Evolutionary conservation across 2,888 invertebrate genomes (phyloP).

Genomic region (Sphaerophoria taeniata): DNA sequence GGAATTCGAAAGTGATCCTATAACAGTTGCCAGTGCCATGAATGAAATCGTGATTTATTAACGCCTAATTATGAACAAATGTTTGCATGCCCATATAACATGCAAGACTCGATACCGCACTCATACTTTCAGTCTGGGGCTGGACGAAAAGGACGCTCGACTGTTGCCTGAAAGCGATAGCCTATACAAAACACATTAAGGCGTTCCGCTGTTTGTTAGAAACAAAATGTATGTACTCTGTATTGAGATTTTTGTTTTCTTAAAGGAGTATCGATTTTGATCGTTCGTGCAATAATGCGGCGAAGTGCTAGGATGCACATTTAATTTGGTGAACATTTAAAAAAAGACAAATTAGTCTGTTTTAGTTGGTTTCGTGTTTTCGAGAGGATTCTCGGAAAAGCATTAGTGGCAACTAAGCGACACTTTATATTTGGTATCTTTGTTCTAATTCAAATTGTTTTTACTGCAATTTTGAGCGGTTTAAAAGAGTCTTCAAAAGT

Average conservation of each 20-base stretch:
- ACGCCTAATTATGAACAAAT: conserved; percentile 67
- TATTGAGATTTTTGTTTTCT: conserved; percentile 4
- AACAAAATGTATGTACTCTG: background rate
- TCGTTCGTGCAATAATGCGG: background rate
- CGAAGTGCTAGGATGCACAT: background rate
- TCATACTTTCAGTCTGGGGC: background rate
- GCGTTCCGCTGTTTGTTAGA: background rate
- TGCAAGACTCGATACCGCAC: conserved; percentile 9
- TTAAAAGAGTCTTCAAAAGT: no score
- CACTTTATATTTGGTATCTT: background rate
- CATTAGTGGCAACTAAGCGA: background rate
- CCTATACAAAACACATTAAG: background rate
- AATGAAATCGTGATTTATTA: conserved; percentile 67
- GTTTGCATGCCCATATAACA: conserved; percentile 58
- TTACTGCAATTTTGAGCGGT: no score
- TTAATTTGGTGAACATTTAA: conserved; percentile 7
- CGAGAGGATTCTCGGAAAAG: background rate
- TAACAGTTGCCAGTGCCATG: background rate
- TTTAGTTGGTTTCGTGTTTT: background rate
- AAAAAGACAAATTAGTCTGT: conserved; percentile 22
- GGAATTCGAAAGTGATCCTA: conserved; percentile 30
- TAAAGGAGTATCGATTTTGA: background rate
- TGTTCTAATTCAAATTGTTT: no score
- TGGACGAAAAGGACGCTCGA: background rate
- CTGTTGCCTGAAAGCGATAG: background rate